These are phyloP conservation scores for Hydrochoerus hydrochaeris DNA, from an alignment of 2,113 vertebrate genomes.

Conservation along the genomic window DNA sequence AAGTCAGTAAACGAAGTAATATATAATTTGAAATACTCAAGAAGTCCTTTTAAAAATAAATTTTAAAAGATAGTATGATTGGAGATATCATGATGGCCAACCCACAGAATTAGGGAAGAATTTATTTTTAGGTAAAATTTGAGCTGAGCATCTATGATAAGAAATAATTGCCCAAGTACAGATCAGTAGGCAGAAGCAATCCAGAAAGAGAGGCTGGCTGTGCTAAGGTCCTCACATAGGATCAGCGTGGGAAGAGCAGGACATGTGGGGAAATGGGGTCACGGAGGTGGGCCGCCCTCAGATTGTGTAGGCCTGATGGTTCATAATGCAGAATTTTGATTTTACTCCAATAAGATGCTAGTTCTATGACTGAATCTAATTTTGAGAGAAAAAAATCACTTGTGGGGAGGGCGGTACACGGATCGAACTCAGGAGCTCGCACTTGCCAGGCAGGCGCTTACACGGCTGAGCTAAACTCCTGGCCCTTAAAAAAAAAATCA, in stretches of 20 bases:
- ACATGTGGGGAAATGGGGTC: no score
- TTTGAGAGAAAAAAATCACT: background rate
- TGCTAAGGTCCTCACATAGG: background rate
- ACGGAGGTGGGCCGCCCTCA: no score
- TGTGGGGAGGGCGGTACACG: background rate
- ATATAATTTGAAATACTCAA: conserved; percentile 5
- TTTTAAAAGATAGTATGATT: background rate
- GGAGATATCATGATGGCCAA: background rate
- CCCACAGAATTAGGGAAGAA: background rate
- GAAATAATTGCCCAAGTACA: background rate
- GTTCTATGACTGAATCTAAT: background rate
- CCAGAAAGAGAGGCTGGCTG: no score
- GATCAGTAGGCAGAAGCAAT: background rate
- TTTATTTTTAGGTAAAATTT: background rate
- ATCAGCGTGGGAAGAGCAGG: background rate
- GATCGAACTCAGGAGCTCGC: no score
- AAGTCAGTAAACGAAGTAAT: background rate
- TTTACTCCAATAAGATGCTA: conserved; percentile 22
- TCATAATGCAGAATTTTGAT: background rate
- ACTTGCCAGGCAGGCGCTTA: no score
- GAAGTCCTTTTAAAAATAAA: background rate
- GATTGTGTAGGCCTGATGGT: no score
- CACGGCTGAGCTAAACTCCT: no score
- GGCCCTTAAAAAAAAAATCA: background rate
- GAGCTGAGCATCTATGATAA: background rate